These are phyloP conservation scores for Mesorhabditis spiculigera DNA, from an alignment of 2,888 invertebrate species.

Conservation along the genomic window DNA sequence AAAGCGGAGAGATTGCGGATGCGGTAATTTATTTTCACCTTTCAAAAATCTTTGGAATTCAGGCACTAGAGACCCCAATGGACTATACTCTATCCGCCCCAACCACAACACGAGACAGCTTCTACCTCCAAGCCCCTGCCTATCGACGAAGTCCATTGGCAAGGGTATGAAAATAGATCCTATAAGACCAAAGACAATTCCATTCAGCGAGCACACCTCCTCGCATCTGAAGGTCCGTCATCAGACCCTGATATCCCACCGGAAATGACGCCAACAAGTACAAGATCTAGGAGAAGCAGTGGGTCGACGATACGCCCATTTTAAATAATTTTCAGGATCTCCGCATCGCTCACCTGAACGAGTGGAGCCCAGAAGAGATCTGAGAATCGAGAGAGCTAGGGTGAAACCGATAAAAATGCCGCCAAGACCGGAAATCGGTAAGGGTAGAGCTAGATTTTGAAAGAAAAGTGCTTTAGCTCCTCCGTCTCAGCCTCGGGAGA, in stretches of 20 bases:
- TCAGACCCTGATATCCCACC: background rate
- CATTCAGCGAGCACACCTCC: background rate
- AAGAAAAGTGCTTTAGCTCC: background rate
- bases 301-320: background rate
- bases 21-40: slow-evolving; percentile 17
- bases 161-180: background rate
- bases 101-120: slow-evolving; percentile 10
- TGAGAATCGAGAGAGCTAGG: background rate
- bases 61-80: background rate
- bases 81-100: slow-evolving; percentile 16
- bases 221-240: background rate
- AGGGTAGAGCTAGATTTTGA: background rate
- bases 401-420: background rate
- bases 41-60: background rate
- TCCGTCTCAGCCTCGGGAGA: too few species aligned
- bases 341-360: background rate
- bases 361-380: background rate
- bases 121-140: background rate
- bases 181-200: background rate
- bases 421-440: background rate
- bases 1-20: slow-evolving; percentile 34
- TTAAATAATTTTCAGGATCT: background rate
- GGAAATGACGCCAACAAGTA: background rate
- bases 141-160: too few species aligned
- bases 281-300: background rate